Evolutionary conservation across 2,888 invertebrate genomes (phyloP), one percentile per base, ranked within the genome.

Genomic region (Eupithecia pulchellata): DNA sequence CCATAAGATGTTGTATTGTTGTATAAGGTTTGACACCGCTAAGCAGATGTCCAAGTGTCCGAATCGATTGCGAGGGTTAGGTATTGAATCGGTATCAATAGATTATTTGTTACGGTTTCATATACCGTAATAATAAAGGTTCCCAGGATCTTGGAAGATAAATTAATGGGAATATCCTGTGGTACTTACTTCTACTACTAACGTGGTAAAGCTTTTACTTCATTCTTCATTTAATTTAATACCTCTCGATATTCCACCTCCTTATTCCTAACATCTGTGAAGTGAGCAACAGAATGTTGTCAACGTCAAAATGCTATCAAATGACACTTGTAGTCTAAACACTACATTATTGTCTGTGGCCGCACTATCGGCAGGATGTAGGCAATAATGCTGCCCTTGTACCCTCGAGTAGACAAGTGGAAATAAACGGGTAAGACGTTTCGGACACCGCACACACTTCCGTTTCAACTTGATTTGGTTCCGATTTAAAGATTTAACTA

Each of bases 1-100:
- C 67, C 73, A 69, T 75, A 77, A 74, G 75, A 81, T 79, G 75
- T 72, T 64, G 69, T 71, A 73, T 77, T 72, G 75, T 77, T 75
- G 66, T 66, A 65, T 66, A 27, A 68, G 69, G 66, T 64, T 71
- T 66, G 66, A 55, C 32, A 66, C 64, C 60, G 27, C 61, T 52
- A 29, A 47, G 66, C 69, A 73, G 72, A 73, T 73, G 72, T 73
- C 73, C 69, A 34, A 66, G 39, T 72, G 69, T 62, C 69, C 69
- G 39, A 39, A 65, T 64, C 61, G 42, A 64, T 66, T 52, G 65
- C n/a, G 36, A 52, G 58, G 39, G 34, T 60, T 69, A 25, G 34
- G 42, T 64, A 64, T 61, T 36, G 57, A 63, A 61, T 25, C 34
- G 8, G 65, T 47, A 61, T 69, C 58, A 69, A 69, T 69, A 64